Evolutionary conservation across 2,797 vertebrate genomes (phyloP), one percentile per base, ranked within the genome.

Genomic region (Sparidentex hasta): DNA sequence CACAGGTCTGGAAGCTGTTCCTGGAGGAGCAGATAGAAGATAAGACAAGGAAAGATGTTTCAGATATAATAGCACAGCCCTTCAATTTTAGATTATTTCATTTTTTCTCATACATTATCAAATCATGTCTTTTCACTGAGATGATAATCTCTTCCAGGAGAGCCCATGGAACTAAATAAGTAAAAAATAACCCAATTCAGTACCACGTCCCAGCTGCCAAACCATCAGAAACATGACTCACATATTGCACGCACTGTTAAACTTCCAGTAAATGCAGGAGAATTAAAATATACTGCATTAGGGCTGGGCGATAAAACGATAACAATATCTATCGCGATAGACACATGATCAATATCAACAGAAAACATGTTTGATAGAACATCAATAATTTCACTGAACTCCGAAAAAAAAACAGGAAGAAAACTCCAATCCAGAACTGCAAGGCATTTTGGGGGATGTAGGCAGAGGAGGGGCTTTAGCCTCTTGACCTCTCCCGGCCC

Each of bases 1-100:
- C 97, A 95, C 86, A 99, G 92, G 82, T 99, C 98, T 18, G 98
- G 97, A 48, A 98, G 90, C 87, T 98, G 98, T 75, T 99, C 98
- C 98, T 99, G 86, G 12, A 33, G 43, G 41, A 71, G 51, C 27
- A 74, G 44, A 81, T 0, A 55, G 33, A 82, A 52, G n/a, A 64
- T 5, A 65, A 41, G 21, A 62, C n/a, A 11, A 72, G 18, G 2
- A 76, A 4, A 62, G 68, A 74, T 12, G 23, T 72, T 11, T 68
- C 63, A 84, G 64, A 72, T 65, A 51, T 84, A 86, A 74, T 52
- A 73, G 21, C 18, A 54, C 20, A 58, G 54, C 66, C 76, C 50
- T 20, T 85, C 48, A 73, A 74, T 71, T 80, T 70, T 1, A 64
- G n/a, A 69, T 82, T 23, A 79, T 77, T 75, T 66, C 9, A 71